Base-by-base conservation (phyloP, 2,797 vertebrate species). In the Nyctalus aviator region DNA sequence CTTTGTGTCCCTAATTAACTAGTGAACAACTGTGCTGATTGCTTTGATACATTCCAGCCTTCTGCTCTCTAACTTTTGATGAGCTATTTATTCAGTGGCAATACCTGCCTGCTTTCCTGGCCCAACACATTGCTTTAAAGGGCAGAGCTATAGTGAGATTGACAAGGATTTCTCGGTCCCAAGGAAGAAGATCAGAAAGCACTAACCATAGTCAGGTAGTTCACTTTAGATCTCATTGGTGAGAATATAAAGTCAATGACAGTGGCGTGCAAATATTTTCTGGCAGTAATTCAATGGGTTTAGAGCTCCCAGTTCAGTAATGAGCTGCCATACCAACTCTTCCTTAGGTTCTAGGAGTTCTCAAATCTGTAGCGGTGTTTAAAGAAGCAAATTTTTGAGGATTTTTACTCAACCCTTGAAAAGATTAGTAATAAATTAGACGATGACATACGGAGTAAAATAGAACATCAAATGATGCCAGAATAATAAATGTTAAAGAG, bases 41-140 rank as follows among this genome's bases (percentile, higher is more conserved):
- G 89, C 95, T 97, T 97, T 96, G 66, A 94, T 97, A 27, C 96
- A 96, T 94, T 96, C 85, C n/a, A 97, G 97, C 95, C 96, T 98
- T 98, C 97, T 98, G 97, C 97, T 97, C 97, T 97, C 96, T 90
- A 95, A 97, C 95, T 96, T 98, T 96, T 97, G 97, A 98, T 97
- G 97, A 97, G 86, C 76, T 97, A 93, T 98, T 98, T 98, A 97
- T 98, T 98, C 96, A 97, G 88, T 85, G 96, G 95, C 93, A 97
- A 96, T 97, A 95, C 94, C 94, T 97, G 71, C 55, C 77, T 97
- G 91, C 79, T 97, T 97, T 97, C 86, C 86, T 97, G 85, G 92
- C 71, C 96, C 95, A 94, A 78, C 94, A 95, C 72, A 96, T 91
- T 89, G 86, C 88, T 97, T 72, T 84, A 94, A 96, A 96, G 64